Evolutionary conservation across 2,888 invertebrate genomes (phyloP).

Genomic region (Scotopteryx bipunctaria): DNA sequence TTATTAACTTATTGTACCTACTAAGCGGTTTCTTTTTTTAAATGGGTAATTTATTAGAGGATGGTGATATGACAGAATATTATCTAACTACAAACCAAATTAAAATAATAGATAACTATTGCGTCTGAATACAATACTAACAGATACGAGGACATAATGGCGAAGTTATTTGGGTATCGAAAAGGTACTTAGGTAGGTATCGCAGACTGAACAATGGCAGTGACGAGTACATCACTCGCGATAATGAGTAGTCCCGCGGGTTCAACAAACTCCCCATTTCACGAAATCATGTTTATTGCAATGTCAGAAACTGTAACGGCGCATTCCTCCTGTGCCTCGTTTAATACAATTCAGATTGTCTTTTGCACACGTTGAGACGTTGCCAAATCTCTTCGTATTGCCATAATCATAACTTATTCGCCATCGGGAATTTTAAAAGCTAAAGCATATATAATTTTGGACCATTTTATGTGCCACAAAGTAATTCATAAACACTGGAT

Average conservation of each 20-base stretch:
- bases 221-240: slow-evolving; percentile 76
- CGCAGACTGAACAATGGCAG: slow-evolving; percentile 69
- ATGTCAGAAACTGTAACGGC: slow-evolving; percentile 58
- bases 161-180: slow-evolving; percentile 27
- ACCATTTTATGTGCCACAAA: neutral
- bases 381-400: slow-evolving; percentile 50
- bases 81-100: neutral
- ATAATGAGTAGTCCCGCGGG: slow-evolving; percentile 78
- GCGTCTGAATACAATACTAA: slow-evolving; percentile 6
- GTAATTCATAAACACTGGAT: neutral
- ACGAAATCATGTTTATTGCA: slow-evolving; percentile 67
- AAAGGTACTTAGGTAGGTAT: too few relatives aligned
- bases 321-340: slow-evolving; percentile 51
- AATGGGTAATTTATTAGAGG: neutral
- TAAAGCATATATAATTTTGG: neutral
- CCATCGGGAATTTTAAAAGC: neutral
- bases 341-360: slow-evolving; percentile 52
- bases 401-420: slow-evolving; percentile 9
- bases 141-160: slow-evolving; percentile 3
- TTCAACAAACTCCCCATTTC: slow-evolving; percentile 78
- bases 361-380: slow-evolving; percentile 50
- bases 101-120: neutral
- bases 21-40: too few relatives aligned
- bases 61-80: neutral
- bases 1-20: neutral